A percentile compares a stretch with the other conserved stretches of the same genome.
Conservation (phyloP, 1,140 invertebrate genomes). For the Cotesia vestalis region DNA sequence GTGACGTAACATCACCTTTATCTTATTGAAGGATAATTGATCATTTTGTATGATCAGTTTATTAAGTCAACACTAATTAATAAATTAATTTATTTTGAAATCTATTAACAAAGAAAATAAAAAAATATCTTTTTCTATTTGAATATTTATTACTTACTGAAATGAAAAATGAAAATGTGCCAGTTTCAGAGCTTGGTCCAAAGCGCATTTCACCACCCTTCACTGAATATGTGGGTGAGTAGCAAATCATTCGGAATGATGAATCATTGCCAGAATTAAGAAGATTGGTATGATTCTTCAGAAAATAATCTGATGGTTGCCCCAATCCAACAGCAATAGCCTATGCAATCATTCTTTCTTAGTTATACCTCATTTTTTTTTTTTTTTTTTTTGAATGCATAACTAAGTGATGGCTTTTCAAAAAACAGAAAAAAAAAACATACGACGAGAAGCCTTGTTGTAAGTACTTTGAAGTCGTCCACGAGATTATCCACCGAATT, state of each 20-base stretch:
- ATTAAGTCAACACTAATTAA: conserved; percentile 9
- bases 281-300: conserved; percentile 72
- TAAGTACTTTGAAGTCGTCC: conserved; percentile 74
- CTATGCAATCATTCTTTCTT: conserved; percentile 53
- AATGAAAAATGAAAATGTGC: conserved; percentile 77
- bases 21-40: conserved; percentile 18
- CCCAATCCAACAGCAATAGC: conserved; percentile 72
- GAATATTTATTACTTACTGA: conserved; percentile 62
- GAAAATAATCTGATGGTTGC: conserved; percentile 64
- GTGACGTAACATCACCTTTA: too few species aligned
- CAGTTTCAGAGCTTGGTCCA: conserved; percentile 77
- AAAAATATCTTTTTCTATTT: background rate
- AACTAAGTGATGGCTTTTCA: conserved; percentile 16
- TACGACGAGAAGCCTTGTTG: conserved; percentile 68
- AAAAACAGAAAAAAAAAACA: conserved; percentile 34
- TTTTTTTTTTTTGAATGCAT: conserved; percentile 25
- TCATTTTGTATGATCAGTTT: background rate
- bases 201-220: conserved; percentile 70
- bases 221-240: conserved; percentile 69
- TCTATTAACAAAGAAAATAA: background rate
- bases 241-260: conserved; percentile 74
- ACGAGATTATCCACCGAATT: conserved; percentile 71
- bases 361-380: conserved; percentile 28
- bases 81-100: background rate
- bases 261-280: conserved; percentile 72